Conservation (phyloP, 2,888 invertebrate species). For the Tenthredo distinguenda region DNA sequence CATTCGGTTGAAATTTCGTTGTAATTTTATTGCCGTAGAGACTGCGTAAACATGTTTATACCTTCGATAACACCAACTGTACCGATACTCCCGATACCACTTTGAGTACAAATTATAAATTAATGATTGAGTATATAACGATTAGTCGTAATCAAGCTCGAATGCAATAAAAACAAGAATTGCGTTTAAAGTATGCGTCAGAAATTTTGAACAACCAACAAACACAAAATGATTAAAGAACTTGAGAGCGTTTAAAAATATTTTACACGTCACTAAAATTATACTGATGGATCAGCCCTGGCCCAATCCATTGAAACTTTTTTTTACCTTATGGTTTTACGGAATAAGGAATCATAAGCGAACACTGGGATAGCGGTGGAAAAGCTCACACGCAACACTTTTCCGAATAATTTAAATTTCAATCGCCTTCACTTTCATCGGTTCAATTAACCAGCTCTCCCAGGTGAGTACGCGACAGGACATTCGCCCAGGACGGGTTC, state of each 20-base stretch:
- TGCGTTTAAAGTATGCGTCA: neutral
- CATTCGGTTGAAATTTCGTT: neutral
- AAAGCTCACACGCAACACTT: neutral
- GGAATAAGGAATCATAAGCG: neutral
- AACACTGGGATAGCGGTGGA: neutral
- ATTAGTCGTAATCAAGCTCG: neutral
- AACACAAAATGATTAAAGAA: neutral
- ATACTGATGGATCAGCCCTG: neutral
- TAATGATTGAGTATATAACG: neutral
- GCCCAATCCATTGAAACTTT: neutral
- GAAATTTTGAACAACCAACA: neutral
- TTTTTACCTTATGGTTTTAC: neutral
- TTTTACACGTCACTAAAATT: neutral
- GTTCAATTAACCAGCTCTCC: neutral
- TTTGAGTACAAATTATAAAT: neutral
- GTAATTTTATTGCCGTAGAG: neutral
- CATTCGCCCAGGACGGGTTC: slow-evolving; percentile 80
- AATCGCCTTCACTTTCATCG: neutral
- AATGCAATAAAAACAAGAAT: neutral
- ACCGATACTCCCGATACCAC: neutral
- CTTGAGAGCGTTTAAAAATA: neutral
- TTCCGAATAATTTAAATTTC: neutral
- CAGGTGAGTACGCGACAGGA: slow-evolving; percentile 64
- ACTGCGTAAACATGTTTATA: neutral
- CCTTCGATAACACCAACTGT: neutral